These are phyloP conservation scores for Listrodromus nycthemerus DNA, from an alignment of 2,888 invertebrate species.

Conservation along the genomic window DNA sequence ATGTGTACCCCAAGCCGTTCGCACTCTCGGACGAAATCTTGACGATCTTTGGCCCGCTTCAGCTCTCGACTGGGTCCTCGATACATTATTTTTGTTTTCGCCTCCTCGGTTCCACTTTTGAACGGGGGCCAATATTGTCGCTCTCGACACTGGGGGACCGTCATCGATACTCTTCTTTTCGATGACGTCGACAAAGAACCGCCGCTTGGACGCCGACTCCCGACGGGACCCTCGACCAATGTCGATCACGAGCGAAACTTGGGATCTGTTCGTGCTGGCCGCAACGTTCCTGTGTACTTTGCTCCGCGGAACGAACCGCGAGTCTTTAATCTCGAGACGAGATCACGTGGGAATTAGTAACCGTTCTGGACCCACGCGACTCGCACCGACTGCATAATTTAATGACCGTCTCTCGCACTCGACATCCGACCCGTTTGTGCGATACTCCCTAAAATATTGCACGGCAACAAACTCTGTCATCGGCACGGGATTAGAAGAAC, in stretches of 20 bases:
- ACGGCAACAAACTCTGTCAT: constrained; percentile 13
- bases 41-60: constrained; percentile 38
- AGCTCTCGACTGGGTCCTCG: constrained; percentile 18
- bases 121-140: constrained; percentile 33
- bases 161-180: constrained; percentile 44
- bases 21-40: constrained; percentile 52
- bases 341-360: constrained; percentile 62
- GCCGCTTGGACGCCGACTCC: constrained; percentile 24
- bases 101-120: constrained; percentile 10
- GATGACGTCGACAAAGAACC: constrained; percentile 12
- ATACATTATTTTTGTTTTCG: constrained; percentile 16
- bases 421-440: constrained; percentile 5
- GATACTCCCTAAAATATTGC: constrained; percentile 16
- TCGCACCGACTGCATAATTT: constrained; percentile 34
- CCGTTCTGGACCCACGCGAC: constrained; percentile 42
- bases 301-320: constrained; percentile 2
- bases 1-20: constrained; percentile 49
- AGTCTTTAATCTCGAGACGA: constrained; percentile 33
- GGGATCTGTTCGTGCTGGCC: constrained; percentile 44
- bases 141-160: constrained; percentile 17
- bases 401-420: constrained; percentile 31
- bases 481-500: neutral
- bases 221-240: constrained; percentile 24
- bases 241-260: constrained; percentile 44
- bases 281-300: constrained; percentile 11